Conservation (phyloP, 2,888 invertebrate genomes). For the Noctua fimbriata region DNA sequence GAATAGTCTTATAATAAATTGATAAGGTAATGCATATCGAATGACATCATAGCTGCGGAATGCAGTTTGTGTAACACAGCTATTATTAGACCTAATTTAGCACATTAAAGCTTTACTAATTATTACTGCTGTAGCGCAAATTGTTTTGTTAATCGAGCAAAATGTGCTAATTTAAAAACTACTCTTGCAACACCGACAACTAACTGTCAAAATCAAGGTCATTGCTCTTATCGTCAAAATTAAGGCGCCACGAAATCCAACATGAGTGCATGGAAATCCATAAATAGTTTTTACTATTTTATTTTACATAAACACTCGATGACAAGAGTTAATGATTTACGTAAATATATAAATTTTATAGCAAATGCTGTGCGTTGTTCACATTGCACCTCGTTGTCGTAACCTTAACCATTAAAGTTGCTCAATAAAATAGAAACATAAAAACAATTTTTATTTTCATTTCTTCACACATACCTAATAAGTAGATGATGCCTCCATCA, state of each 20-base stretch:
- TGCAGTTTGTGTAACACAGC: conserved; percentile 24
- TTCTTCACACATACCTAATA: too few species aligned
- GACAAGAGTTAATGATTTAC: not conserved
- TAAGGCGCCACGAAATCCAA: not conserved
- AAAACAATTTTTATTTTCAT: too few species aligned
- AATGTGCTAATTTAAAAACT: conserved; percentile 40
- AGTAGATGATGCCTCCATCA: too few species aligned
- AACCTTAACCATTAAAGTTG: too few species aligned
- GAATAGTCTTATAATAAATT: not conserved
- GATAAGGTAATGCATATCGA: not conserved
- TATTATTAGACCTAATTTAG: conserved; percentile 28
- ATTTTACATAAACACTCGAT: not conserved
- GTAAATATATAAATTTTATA: not conserved
- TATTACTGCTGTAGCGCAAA: conserved; percentile 1
- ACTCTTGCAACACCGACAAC: conserved; percentile 41
- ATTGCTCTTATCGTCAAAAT: conserved; percentile 31
- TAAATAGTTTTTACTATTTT: not conserved
- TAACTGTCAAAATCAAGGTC: conserved; percentile 40
- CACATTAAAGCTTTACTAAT: conserved; percentile 5
- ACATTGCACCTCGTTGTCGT: too few species aligned
- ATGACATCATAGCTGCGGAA: conserved; percentile 7
- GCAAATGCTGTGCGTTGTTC: not conserved
- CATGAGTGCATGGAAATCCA: not conserved
- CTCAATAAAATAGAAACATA: too few species aligned
- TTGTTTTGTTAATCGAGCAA: conserved; percentile 25